Evolutionary conservation across 2,888 invertebrate genomes (phyloP), one percentile per base, ranked within the genome.

Genomic region (Agriopis leucophaearia): DNA sequence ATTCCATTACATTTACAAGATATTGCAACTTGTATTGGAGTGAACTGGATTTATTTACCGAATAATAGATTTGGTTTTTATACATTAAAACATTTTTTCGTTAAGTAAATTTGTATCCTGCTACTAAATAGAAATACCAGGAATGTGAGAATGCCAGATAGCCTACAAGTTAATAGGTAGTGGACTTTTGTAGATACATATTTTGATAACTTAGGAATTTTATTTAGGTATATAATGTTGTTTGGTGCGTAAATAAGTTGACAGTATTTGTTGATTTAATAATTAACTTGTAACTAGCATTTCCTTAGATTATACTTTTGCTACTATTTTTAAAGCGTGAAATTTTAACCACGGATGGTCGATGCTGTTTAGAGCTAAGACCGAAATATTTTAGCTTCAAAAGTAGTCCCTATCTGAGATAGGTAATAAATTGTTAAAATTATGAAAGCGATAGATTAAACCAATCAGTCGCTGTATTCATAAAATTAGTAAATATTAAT

Each of bases 401-500:
- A 74, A 69, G 74, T 75, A 75, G 74, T 70, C 52, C 69, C 69
- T 78, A 79, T 78, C 76, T 70, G 71, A 76, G 70, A 74, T 70
- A 71, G 76, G 77, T 66, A 72, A 72, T 77, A 73, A 73, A 73
- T 75, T 78, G 79, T 79, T 81, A 74, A 59, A 54, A 59, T 72
- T 76, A 76, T 72, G 68, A 65, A 77, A 73, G 73, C 78, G 72
- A 75, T 79, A 77, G 76, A 66, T 73, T 71, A 70, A 76, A 76
- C 75, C 70, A 66, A 74, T 76, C 70, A 77, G 76, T 80, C 73
- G 80, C 78, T 78, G 79, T 79, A 81, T 82, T 78, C 79, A 73
- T 80, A 75, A 79, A 77, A 69, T 78, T 79, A 81, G 76, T 76
- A 59, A 78, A 75, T 75, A 79, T 75, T 76, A 77, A 72, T 75